A percentile compares a stretch with the other conserved stretches of the same genome.
These are phyloP conservation scores for Drosophila parabipectinata DNA, from an alignment of 1,140 invertebrate genomes.

Conservation along the genomic window DNA sequence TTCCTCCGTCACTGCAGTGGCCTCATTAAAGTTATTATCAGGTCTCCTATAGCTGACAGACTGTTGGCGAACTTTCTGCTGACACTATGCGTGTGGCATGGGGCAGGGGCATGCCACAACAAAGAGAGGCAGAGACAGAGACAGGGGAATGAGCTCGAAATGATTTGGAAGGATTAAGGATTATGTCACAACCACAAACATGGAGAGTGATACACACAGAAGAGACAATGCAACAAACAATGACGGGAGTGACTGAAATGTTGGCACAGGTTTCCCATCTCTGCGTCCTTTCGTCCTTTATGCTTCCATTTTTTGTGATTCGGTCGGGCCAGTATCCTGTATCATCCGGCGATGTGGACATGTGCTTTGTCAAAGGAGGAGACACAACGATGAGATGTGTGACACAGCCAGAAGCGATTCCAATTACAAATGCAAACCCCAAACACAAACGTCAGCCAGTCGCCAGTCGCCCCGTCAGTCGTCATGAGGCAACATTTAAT, in stretches of 20 bases:
- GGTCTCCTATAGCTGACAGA: slow-evolving; percentile 1
- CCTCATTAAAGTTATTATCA: slow-evolving; percentile 48
- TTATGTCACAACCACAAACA: slow-evolving; percentile 50
- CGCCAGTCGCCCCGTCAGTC: too few relatives aligned
- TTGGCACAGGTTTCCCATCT: slow-evolving; percentile 51
- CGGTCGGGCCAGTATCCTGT: slow-evolving; percentile 31
- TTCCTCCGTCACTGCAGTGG: slow-evolving; percentile 19
- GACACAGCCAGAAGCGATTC: slow-evolving; percentile 46
- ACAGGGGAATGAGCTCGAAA: slow-evolving; percentile 8
- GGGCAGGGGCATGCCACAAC: slow-evolving; percentile 14
- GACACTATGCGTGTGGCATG: slow-evolving; percentile 32
- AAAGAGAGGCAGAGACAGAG: slow-evolving; percentile 7
- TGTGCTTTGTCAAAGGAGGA: slow-evolving; percentile 54
- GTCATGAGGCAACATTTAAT: slow-evolving; percentile 58
- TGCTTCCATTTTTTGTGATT: slow-evolving; percentile 16
- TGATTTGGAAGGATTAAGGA: slow-evolving; percentile 61
- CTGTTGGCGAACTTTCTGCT: slow-evolving; percentile 47
- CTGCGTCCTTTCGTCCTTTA: slow-evolving; percentile 12
- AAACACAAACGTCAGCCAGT: too few relatives aligned
- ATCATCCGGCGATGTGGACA: slow-evolving; percentile 40
- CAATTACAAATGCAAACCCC: slow-evolving; percentile 5
- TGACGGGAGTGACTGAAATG: slow-evolving; percentile 56
- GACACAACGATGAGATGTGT: slow-evolving; percentile 49
- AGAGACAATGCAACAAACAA: slow-evolving; percentile 47
- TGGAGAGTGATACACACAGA: slow-evolving; percentile 3